Evolutionary conservation across 2,113 vertebrate genomes (phyloP).

Genomic region (Poeciliopsis turrubarensis): DNA sequence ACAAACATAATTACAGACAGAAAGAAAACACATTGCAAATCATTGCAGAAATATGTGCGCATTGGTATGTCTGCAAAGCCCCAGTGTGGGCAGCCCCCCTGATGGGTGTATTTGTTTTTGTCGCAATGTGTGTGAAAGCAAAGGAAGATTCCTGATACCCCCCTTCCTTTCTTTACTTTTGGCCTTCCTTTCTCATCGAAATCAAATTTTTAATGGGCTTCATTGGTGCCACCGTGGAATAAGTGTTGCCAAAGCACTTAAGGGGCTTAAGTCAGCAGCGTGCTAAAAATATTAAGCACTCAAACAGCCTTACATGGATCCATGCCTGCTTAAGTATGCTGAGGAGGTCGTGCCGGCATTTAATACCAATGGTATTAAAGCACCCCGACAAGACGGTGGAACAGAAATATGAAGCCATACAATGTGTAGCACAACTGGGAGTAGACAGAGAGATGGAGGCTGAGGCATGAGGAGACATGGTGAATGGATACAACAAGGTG

Average conservation of each 20-base stretch:
- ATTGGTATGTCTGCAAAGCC: conserved; percentile 37
- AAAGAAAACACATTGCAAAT: conserved; percentile 51
- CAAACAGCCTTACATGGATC: conserved; percentile 75
- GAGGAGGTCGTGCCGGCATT: conserved; percentile 67
- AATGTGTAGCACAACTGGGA: conserved; percentile 43
- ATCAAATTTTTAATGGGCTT: conserved; percentile 80
- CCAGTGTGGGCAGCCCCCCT: conserved; percentile 62
- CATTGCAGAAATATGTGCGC: conserved; percentile 29
- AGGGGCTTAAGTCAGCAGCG: conserved; percentile 79
- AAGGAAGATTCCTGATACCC: conserved; percentile 56
- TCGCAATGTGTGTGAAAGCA: conserved; percentile 57
- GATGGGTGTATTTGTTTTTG: conserved; percentile 71
- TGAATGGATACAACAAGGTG: conserved; percentile 4
- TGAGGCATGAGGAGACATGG: conserved; percentile 14
- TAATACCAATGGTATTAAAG: conserved; percentile 74
- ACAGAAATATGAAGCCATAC: conserved; percentile 64
- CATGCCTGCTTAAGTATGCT: conserved; percentile 74
- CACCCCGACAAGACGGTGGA: conserved; percentile 53
- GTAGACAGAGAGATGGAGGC: conserved; percentile 34
- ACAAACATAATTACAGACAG: conserved; percentile 55
- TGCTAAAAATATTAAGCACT: conserved; percentile 82
- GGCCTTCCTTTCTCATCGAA: conserved; percentile 67
- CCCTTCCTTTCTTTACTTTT: conserved; percentile 29
- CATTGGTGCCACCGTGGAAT: conserved; percentile 80
- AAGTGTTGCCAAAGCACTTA: conserved; percentile 86